phyloP scores from a whole-genome alignment of 2,113 vertebrate genomes.

The Nycticorax nycticorax region DNA sequence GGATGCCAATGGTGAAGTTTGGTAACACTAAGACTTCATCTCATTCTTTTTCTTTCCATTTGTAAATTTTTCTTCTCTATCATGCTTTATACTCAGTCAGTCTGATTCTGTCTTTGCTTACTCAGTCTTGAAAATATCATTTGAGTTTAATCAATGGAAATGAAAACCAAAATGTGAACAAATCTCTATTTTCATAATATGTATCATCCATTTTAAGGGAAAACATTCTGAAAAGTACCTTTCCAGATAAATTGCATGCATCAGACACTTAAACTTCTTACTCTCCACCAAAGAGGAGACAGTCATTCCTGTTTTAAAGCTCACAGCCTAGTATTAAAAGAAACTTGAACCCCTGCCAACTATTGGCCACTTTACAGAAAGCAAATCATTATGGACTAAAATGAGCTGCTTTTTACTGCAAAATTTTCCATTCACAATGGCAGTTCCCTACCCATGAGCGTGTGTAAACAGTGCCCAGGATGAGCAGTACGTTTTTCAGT shows the following conservation, averaged over 20 bases:
- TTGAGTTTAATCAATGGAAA: background rate
- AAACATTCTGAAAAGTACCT: background rate
- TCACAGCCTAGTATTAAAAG: background rate
- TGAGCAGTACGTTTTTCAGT: background rate
- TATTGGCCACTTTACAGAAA: background rate
- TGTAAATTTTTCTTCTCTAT: background rate
- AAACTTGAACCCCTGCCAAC: background rate
- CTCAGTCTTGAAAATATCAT: background rate
- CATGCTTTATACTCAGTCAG: background rate
- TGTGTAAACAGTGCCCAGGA: background rate
- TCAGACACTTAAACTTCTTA: background rate
- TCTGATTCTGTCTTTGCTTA: background rate
- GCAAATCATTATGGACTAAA: background rate
- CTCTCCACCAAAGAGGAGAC: background rate
- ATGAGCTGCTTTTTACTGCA: background rate
- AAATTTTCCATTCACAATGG: background rate
- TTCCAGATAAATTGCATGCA: background rate
- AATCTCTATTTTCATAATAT: background rate
- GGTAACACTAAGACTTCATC: background rate
- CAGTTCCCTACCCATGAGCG: background rate
- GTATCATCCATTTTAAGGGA: background rate
- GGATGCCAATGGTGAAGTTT: background rate
- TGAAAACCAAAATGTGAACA: background rate
- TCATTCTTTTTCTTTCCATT: background rate
- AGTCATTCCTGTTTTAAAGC: background rate